Base-by-base conservation (phyloP, 1,140 invertebrate species). In the Limonius californicus region DNA sequence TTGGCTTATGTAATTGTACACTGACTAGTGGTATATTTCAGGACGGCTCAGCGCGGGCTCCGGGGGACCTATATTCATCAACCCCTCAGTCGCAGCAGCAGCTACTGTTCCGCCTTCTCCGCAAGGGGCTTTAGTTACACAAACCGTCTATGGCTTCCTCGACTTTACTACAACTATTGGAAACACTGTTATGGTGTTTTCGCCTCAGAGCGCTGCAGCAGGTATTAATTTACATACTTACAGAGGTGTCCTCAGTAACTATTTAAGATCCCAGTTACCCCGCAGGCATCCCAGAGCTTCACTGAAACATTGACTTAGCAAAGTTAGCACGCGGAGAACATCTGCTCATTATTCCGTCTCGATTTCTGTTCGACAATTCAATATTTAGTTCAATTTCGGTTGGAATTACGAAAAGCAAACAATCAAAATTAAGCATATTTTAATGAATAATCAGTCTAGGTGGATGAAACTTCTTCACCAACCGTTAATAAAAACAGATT, bases 121-220 rank as follows among this genome's bases (percentile, higher is more conserved):
- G n/a, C 35, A 39, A 14, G 35, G 8, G n/a, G 23, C 60, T 57
- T 61, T 54, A 39, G 78, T 85, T 39, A 87, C 88, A 15, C 90
- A 92, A 76, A 94, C 91, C 0, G 91, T 94, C n/a, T 91, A 93
- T 69, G 91, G 91, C 11, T 94, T 94, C 75, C 78, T 92, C 23
- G 91, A 94, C 76, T 94, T 94, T 72, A 91, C 89, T 2, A 94
- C 91, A 0, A 93, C 90, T 0, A 91, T 94, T 67, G 91, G 89
- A 35, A 91, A 92, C 69, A 94, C 91, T 7, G 88, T 94, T 15
- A 93, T 94, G 89, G 85, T 94, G 4, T 94, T 94, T 76, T 92
- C 90, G 1, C 91, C 91, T 0, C 84, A 91, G 68, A 89, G 86
- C 69, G 84, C 85, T 8, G 62, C 70, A 16, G 50, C 63, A 69